Percentiles rank a stretch among this genome's conserved stretches.
These are phyloP conservation scores for Ametastegia equiseti DNA, from an alignment of 2,888 invertebrate species.

Conservation along the genomic window DNA sequence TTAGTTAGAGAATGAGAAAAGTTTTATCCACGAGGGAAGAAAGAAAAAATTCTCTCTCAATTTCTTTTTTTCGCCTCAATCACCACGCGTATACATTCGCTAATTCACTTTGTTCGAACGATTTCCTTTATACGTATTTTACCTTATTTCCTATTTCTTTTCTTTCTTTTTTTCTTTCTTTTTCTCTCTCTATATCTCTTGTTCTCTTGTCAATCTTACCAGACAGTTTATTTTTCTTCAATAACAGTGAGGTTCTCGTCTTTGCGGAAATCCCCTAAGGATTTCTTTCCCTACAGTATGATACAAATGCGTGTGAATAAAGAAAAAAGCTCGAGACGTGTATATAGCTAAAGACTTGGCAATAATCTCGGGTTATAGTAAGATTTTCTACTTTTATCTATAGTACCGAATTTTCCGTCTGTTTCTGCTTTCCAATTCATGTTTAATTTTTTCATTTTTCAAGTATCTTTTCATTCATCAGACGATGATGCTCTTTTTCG, in stretches of 20 bases:
- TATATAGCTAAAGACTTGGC: background rate
- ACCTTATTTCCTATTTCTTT: background rate
- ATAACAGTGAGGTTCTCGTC: background rate
- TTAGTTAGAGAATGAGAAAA: slow-evolving; percentile 17
- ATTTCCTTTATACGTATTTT: no score
- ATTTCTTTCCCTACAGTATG: no score
- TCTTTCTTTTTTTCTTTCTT: background rate
- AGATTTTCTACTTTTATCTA: background rate
- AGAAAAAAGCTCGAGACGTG: background rate
- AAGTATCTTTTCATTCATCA: no score
- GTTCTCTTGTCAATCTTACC: background rate
- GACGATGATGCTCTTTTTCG: no score
- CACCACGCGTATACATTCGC: background rate
- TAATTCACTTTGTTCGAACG: background rate
- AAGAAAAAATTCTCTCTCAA: background rate
- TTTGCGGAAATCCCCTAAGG: background rate
- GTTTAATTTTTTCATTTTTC: background rate
- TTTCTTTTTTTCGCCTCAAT: background rate
- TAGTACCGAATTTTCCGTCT: background rate
- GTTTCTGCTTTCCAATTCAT: background rate
- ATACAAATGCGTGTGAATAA: background rate
- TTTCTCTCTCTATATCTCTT: background rate
- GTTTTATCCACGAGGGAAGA: background rate
- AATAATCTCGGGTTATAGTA: background rate
- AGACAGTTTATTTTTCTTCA: background rate